These are phyloP conservation scores for Potorous gilbertii DNA, from an alignment of 2,797 vertebrate genomes.

Conservation along the genomic window DNA sequence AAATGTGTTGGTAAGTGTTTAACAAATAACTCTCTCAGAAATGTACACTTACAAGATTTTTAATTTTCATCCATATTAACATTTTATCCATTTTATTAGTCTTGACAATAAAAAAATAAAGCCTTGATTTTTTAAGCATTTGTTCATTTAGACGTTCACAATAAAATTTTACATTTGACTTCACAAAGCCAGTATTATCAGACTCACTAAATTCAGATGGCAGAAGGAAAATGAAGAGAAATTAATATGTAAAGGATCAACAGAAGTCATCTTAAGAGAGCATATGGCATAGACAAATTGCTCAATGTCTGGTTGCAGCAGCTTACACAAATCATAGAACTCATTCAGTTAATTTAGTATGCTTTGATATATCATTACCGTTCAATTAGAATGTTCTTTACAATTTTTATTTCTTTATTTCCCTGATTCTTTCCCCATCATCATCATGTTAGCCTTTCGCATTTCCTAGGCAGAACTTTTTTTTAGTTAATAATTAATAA, in stretches of 20 bases:
- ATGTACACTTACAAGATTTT: background rate
- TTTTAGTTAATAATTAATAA: slow-evolving; percentile 22
- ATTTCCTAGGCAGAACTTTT: background rate
- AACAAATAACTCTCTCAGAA: background rate
- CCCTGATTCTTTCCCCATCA: background rate
- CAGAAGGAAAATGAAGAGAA: background rate
- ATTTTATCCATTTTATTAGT: background rate
- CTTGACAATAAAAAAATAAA: background rate
- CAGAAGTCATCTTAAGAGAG: background rate
- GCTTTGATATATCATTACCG: background rate
- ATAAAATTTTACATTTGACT: background rate
- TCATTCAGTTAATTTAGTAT: background rate
- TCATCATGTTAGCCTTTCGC: background rate
- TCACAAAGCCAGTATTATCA: background rate
- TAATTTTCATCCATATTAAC: background rate
- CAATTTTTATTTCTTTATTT: background rate
- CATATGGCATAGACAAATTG: background rate
- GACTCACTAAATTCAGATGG: background rate
- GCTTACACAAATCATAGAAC: background rate
- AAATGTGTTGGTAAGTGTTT: background rate
- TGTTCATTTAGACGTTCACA: background rate
- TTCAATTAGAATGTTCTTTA: background rate
- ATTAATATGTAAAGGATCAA: background rate
- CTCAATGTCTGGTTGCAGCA: background rate
- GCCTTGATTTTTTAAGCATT: background rate